Percentiles rank a stretch among this genome's conserved stretches.
Evolutionary conservation across 2,797 vertebrate genomes (phyloP).

Genomic region (Macropodus opercularis): DNA sequence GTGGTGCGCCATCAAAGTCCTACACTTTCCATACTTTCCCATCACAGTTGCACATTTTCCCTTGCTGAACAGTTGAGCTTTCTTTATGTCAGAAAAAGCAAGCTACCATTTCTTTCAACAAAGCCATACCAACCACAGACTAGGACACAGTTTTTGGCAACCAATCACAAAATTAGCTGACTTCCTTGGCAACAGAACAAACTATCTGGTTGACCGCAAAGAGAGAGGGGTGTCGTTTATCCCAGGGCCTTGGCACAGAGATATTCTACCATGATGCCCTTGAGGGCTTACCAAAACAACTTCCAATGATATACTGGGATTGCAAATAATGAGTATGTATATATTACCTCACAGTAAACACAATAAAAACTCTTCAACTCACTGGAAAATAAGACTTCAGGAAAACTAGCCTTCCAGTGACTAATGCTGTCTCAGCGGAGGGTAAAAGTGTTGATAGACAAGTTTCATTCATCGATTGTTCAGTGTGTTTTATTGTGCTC

Average conservation of each 20-base stretch:
- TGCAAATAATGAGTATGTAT: slow-evolving; percentile 56
- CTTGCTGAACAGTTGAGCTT: slow-evolving; percentile 61
- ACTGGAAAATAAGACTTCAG: slow-evolving; percentile 58
- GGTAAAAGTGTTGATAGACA: slow-evolving; percentile 47
- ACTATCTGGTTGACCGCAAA: slow-evolving; percentile 71
- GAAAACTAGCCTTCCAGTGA: slow-evolving; percentile 27
- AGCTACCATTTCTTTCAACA: slow-evolving; percentile 70
- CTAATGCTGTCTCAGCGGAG: slow-evolving; percentile 24
- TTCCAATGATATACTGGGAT: slow-evolving; percentile 50
- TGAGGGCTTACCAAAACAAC: slow-evolving; percentile 64
- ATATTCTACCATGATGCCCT: slow-evolving; percentile 56
- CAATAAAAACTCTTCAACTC: slow-evolving; percentile 43
- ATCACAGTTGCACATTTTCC: slow-evolving; percentile 71
- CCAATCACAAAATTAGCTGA: slow-evolving; percentile 77
- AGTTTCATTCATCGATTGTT: slow-evolving; percentile 40
- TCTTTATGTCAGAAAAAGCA: slow-evolving; percentile 70
- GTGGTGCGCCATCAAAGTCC: slow-evolving; percentile 75
- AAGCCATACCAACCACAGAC: slow-evolving; percentile 73
- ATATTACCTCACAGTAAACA: slow-evolving; percentile 68
- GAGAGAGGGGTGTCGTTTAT: slow-evolving; percentile 66
- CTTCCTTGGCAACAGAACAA: slow-evolving; percentile 76
- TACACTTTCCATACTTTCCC: slow-evolving; percentile 77
- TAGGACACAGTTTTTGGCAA: slow-evolving; percentile 74
- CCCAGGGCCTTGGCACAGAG: slow-evolving; percentile 54
- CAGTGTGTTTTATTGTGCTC: slow-evolving; percentile 26